These are phyloP conservation scores for Epicauta chinensis DNA, from an alignment of 1,140 invertebrate genomes.

Conservation along the genomic window DNA sequence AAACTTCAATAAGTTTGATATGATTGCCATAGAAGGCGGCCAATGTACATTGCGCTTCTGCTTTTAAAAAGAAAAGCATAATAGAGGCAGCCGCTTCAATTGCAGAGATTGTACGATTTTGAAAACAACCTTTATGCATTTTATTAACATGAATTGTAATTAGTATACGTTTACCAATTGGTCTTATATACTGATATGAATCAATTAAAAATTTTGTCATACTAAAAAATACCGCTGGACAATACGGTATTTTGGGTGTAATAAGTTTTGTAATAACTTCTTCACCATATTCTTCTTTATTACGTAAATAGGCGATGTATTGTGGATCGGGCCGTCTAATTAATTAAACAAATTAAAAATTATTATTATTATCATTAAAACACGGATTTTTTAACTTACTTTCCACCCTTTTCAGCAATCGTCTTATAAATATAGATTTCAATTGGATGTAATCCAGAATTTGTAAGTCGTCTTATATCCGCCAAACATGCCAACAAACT, in stretches of 20 bases:
- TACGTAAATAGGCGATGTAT: background rate
- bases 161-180: background rate
- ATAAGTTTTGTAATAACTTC: too few species aligned
- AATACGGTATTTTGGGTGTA: too few species aligned
- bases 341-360: background rate
- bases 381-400: conserved; percentile 37
- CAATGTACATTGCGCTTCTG: conserved; percentile 11
- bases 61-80: conserved; percentile 21
- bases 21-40: too few species aligned
- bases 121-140: background rate
- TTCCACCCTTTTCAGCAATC: conserved; percentile 53
- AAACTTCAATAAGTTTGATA: too few species aligned
- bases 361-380: too few species aligned
- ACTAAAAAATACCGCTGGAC: too few species aligned
- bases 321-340: background rate
- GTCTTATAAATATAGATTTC: conserved; percentile 50
- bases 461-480: conserved; percentile 42
- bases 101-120: background rate
- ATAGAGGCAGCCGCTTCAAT: conserved; percentile 19
- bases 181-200: too few species aligned
- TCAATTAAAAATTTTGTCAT: too few species aligned
- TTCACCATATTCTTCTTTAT: too few species aligned
- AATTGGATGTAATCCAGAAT: conserved; percentile 53
- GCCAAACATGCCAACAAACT: conserved; percentile 45
- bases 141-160: background rate